These are phyloP conservation scores for Latrodectus elegans DNA, from an alignment of 2,888 invertebrate genomes.

Conservation along the genomic window DNA sequence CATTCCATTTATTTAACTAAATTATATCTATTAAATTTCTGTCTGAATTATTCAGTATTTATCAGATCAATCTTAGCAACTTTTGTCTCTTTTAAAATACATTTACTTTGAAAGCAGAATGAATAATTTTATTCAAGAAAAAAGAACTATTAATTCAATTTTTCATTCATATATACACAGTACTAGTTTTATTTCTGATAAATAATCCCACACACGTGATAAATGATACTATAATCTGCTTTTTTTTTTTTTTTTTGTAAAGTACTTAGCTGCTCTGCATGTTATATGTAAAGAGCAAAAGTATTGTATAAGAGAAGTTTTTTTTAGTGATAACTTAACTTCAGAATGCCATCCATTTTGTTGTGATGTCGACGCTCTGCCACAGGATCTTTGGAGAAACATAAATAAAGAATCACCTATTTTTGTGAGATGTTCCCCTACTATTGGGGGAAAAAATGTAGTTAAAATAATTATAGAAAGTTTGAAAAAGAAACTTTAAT, in stretches of 20 bases:
- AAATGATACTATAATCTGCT: too few species aligned
- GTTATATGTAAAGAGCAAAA: not conserved
- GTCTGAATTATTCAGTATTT: too few species aligned
- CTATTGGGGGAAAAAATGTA: slow-evolving; percentile 12
- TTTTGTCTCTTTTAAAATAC: too few species aligned
- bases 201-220: too few species aligned
- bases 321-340: slow-evolving; percentile 7
- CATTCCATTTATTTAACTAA: too few species aligned
- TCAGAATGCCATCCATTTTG: slow-evolving; percentile 67
- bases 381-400: slow-evolving; percentile 48
- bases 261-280: not conserved
- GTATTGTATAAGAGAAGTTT: not conserved
- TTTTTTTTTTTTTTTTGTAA: not conserved
- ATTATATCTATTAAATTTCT: too few species aligned
- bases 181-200: too few species aligned
- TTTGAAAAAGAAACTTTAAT: not conserved
- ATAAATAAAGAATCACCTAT: slow-evolving; percentile 52
- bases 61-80: too few species aligned
- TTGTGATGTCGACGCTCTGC: slow-evolving; percentile 65
- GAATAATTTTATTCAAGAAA: too few species aligned
- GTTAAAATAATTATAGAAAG: slow-evolving; percentile 37
- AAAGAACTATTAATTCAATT: too few species aligned
- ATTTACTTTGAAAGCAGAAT: too few species aligned
- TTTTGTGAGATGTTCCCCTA: slow-evolving; percentile 53
- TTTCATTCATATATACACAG: too few species aligned